Base-by-base conservation (phyloP, 2,113 vertebrate genomes). In the Siniperca knerii region DNA sequence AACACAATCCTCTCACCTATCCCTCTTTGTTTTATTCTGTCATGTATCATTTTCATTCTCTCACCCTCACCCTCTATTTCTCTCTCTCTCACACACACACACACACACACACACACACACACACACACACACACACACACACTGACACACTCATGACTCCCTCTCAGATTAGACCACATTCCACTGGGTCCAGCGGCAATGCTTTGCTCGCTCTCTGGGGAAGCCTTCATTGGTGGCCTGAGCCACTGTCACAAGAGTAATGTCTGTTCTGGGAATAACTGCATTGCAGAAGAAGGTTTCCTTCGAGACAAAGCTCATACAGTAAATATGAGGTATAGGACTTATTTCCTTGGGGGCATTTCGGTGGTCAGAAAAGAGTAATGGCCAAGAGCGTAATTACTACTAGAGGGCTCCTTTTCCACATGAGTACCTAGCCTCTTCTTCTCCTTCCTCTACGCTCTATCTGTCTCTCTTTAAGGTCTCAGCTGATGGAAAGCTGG, bases 341-440 rank as follows among this genome's bases (percentile, higher is more conserved):
- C 77, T 91, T 81, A 81, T 87, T 91, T 86, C 78, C 75, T 90
- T 78, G 3, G 75, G 79, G 82, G 71, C 16, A 29, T 78, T 82
- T 75, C 35, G 4, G 50, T 76, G 84, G 80, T 85, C 84, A 89
- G 71, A 81, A 73, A 93, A 89, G 89, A 94, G 37, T 89, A 89
- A 93, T 88, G 73, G 76, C 67, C 37, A 37, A 70, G 15, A 86
- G 60, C 9, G n/a, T 92, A 94, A 92, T 93, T 90, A 85, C 78
- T 81, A 86, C 90, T 89, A 35, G 44, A 83, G 90, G 82, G 88
- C 61, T 87, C 58, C 89, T 91, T 87, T 85, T 91, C 78, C 86
- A 75, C 87, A 85, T 67, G 62, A 87, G 82, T 72, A 82, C n/a
- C 71, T 69, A 74, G 81, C 79, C 72, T 78, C 62, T 25, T 90